Percentiles rank a stretch among this genome's conserved stretches.
These are phyloP conservation scores for Hylyphantes graminicola DNA, from an alignment of 1,140 invertebrate species.

Conservation along the genomic window DNA sequence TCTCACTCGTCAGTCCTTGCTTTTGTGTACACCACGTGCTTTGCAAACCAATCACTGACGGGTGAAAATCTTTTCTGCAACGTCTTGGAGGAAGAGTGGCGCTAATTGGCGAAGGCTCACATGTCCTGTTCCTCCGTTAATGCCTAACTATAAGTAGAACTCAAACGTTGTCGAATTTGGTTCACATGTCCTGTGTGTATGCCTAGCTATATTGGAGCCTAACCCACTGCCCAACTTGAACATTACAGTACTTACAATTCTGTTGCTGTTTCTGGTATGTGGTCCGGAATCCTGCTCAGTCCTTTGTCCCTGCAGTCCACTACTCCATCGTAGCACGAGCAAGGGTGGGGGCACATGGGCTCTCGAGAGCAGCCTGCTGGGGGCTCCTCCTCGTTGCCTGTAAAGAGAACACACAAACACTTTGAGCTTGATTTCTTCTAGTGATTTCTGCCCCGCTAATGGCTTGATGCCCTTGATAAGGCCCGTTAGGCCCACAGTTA, in stretches of 20 bases:
- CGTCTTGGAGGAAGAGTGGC: too few species aligned
- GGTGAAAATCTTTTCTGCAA: too few species aligned
- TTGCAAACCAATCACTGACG: too few species aligned
- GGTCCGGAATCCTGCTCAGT: constrained; percentile 86
- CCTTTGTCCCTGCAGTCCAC: constrained; percentile 96
- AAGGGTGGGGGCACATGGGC: constrained; percentile 87
- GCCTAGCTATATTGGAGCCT: too few species aligned
- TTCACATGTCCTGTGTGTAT: too few species aligned
- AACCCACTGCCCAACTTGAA: not conserved
- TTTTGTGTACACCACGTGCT: too few species aligned
- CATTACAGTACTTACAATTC: constrained; percentile 85
- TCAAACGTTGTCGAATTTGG: too few species aligned
- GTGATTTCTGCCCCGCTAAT: not conserved
- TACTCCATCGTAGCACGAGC: constrained; percentile 90
- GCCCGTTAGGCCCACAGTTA: not conserved
- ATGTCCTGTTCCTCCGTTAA: too few species aligned
- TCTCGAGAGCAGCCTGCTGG: constrained; percentile 77
- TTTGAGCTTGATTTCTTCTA: not conserved
- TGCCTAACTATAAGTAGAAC: too few species aligned
- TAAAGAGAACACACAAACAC: constrained; percentile 36
- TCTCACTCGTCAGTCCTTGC: too few species aligned
- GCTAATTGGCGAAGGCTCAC: too few species aligned
- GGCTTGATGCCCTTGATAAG: not conserved
- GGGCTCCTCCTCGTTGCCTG: constrained; percentile 73
- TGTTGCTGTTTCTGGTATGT: constrained; percentile 90